A percentile compares a stretch with the other conserved stretches of the same genome.
phyloP scores from a whole-genome alignment of 2,888 invertebrate species.

The Papilio demoleus region DNA sequence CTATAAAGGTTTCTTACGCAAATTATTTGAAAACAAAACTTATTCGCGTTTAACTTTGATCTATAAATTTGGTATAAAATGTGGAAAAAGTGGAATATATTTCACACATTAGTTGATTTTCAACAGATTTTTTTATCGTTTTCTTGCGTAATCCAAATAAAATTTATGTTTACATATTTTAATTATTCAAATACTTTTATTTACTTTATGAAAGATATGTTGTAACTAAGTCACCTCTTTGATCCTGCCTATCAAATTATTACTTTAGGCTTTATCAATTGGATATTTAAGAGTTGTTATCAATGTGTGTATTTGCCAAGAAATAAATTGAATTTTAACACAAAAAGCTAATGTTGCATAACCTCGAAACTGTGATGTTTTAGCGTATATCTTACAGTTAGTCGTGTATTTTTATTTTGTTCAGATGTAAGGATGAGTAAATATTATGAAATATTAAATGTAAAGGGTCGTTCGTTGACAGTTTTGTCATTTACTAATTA shows the following conservation, averaged over 20 bases:
- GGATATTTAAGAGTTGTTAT: neutral
- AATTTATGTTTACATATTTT: neutral
- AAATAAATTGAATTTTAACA: conserved; percentile 30
- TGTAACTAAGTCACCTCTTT: conserved; percentile 38
- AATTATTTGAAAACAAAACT: too few relatives aligned
- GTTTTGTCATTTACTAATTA: neutral
- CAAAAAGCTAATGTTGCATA: neutral
- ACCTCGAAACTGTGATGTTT: too few relatives aligned
- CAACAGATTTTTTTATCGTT: neutral
- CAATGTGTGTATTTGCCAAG: neutral
- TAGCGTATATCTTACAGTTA: too few relatives aligned
- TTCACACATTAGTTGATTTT: neutral
- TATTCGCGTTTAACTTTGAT: too few relatives aligned
- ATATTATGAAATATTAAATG: conserved; percentile 20
- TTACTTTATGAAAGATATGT: conserved; percentile 1
- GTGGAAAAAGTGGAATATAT: neutral
- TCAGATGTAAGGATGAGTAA: neutral
- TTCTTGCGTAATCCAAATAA: conserved; percentile 23
- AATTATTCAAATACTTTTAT: conserved; percentile 32
- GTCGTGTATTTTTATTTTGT: neutral
- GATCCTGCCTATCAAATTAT: conserved; percentile 31
- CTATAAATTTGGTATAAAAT: too few relatives aligned
- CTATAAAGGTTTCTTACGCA: too few relatives aligned
- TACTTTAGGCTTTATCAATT: conserved; percentile 26
- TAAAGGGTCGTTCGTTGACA: conserved; percentile 9